Evolutionary conservation across 2,888 invertebrate genomes (phyloP).

Genomic region (Emesis furor): DNA sequence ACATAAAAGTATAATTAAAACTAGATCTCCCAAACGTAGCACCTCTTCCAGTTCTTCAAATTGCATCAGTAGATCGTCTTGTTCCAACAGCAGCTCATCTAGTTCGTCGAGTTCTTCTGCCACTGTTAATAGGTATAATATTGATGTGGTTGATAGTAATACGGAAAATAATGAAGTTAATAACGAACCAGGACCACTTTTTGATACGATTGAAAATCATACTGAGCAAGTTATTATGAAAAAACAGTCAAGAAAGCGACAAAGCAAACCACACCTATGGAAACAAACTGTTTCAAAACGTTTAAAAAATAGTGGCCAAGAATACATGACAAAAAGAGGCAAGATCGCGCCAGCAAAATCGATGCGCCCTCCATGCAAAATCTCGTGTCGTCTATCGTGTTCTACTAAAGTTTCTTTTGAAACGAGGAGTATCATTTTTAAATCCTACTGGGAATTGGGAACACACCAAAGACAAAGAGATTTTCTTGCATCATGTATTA

Average conservation of each 20-base stretch:
- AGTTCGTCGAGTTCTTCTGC: slow-evolving; percentile 4
- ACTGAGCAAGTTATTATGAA: not conserved
- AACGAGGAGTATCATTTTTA: slow-evolving; percentile 22
- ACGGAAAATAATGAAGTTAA: not conserved
- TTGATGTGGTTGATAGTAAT: not conserved
- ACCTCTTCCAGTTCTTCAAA: not conserved
- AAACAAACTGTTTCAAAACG: slow-evolving; percentile 11
- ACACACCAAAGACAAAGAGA: slow-evolving; percentile 25
- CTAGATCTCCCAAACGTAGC: not conserved
- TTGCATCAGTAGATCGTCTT: not conserved
- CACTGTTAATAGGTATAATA: slow-evolving; percentile 9
- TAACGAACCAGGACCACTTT: slow-evolving; percentile 3
- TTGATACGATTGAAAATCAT: not conserved
- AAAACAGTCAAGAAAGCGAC: slow-evolving; percentile 5
- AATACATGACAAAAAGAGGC: not conserved
- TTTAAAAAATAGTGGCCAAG: slow-evolving; percentile 6
- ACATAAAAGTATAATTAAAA: not conserved
- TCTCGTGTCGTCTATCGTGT: slow-evolving; percentile 21
- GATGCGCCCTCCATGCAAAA: slow-evolving; percentile 4
- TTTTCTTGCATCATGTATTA: slow-evolving; percentile 22
- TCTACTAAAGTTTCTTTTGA: slow-evolving; percentile 19
- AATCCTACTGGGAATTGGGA: slow-evolving; percentile 21
- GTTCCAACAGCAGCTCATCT: slow-evolving; percentile 9
- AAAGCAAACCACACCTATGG: not conserved
- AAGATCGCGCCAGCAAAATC: slow-evolving; percentile 2